Evolutionary conservation across 35 echinoderm and acorn worm genomes (phyloP).

Genomic region (Hemicentrotus pulcherrimus): DNA sequence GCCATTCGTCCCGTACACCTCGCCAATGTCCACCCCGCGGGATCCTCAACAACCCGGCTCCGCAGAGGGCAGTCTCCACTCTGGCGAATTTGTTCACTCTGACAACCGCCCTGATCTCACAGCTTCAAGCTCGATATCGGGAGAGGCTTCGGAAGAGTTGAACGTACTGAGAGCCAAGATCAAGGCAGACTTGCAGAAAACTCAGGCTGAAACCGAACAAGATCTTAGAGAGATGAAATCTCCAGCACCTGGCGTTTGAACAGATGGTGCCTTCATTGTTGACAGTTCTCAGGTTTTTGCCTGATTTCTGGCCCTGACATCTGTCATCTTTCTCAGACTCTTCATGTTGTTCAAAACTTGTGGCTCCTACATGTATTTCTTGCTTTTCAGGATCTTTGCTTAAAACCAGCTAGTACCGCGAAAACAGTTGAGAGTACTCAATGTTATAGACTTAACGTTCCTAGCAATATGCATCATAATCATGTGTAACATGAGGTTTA

Average conservation of each 20-base stretch:
- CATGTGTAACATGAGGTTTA: too few species aligned
- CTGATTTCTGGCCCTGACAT: too few species aligned
- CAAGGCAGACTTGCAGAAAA: constrained; percentile 66
- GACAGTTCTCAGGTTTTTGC: too few species aligned
- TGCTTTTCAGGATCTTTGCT: too few species aligned
- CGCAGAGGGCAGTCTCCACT: constrained; percentile 25
- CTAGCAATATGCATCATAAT: too few species aligned
- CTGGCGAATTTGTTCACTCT: background rate
- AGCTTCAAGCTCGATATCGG: background rate
- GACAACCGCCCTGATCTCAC: background rate
- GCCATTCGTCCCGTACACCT: constrained; percentile 61
- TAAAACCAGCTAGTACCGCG: too few species aligned
- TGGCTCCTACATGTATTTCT: too few species aligned
- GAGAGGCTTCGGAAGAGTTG: constrained; percentile 49
- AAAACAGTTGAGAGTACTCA: too few species aligned
- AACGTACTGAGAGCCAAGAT: constrained; percentile 65
- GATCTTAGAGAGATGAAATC: constrained; percentile 52
- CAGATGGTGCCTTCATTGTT: background rate
- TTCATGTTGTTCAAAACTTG: too few species aligned
- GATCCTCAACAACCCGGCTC: constrained; percentile 53
- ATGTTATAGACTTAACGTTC: too few species aligned
- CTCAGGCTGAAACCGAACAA: constrained; percentile 59
- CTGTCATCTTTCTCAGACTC: too few species aligned
- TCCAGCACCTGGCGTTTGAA: background rate
- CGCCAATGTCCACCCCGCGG: constrained; percentile 63